These are phyloP conservation scores for Gila robusta DNA, from an alignment of 2,797 vertebrate species.

Conservation along the genomic window DNA sequence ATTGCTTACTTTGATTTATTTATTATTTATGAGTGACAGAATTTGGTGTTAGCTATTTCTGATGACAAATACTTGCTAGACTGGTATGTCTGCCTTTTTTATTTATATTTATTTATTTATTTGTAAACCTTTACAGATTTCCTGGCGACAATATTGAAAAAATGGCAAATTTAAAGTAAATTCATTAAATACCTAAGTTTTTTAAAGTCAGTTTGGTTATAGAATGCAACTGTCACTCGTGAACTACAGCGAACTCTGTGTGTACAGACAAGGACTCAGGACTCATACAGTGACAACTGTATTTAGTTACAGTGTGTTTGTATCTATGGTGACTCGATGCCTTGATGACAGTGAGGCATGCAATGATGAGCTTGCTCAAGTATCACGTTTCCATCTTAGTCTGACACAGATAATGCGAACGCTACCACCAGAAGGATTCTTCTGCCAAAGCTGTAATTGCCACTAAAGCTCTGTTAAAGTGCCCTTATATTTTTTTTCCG, in stretches of 20 bases:
- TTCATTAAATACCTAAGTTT: background rate
- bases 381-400: slow-evolving; percentile 48
- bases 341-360: slow-evolving; percentile 29
- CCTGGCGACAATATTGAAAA: background rate
- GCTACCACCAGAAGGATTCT: background rate
- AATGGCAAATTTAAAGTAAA: background rate
- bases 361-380: slow-evolving; percentile 31
- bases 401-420: slow-evolving; percentile 44
- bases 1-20: background rate
- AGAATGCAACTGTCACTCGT: background rate
- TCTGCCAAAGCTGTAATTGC: background rate
- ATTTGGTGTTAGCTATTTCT: background rate
- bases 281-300: background rate
- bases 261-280: background rate
- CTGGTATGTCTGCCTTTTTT: background rate
- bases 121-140: background rate
- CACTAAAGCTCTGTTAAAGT: slow-evolving; percentile 16
- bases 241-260: background rate
- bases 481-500: background rate
- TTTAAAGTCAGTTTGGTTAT: background rate
- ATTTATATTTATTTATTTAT: no score
- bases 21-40: background rate
- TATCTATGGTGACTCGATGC: slow-evolving; percentile 8
- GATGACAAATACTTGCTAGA: background rate
- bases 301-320: slow-evolving; percentile 27